A percentile compares a stretch with the other conserved stretches of the same genome.
These are phyloP conservation scores for Agelastica alni DNA, from an alignment of 2,888 invertebrate genomes.

Conservation along the genomic window DNA sequence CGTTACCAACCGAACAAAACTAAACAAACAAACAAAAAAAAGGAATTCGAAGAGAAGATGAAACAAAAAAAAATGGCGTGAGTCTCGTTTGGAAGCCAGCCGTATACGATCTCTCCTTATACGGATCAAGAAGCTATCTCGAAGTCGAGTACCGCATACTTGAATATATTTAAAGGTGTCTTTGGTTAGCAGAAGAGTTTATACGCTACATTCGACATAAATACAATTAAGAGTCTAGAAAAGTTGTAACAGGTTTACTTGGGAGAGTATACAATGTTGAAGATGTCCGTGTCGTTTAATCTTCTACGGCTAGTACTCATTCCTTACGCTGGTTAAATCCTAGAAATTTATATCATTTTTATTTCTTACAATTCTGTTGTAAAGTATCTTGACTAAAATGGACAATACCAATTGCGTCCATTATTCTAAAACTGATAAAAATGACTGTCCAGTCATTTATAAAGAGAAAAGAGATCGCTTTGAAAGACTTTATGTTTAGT, in stretches of 20 bases:
- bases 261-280: neutral
- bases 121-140: constrained; percentile 23
- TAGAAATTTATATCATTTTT: too few relatives aligned
- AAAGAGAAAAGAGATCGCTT: too few relatives aligned
- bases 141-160: constrained; percentile 17
- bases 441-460: too few relatives aligned
- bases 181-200: constrained; percentile 21
- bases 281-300: too few relatives aligned
- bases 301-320: too few relatives aligned
- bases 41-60: too few relatives aligned
- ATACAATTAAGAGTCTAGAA: constrained; percentile 17
- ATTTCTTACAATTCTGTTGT: too few relatives aligned
- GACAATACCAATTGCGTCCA: too few relatives aligned
- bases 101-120: constrained; percentile 23
- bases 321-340: too few relatives aligned
- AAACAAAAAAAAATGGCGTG: constrained; percentile 22
- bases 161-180: constrained; percentile 25
- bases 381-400: too few relatives aligned
- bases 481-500: too few relatives aligned
- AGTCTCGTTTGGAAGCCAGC: constrained; percentile 24
- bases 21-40: neutral
- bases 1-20: constrained; percentile 16
- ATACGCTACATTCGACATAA: constrained; percentile 19
- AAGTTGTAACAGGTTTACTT: constrained; percentile 1
- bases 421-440: too few relatives aligned